Evolutionary conservation across 1,140 invertebrate species (phyloP), one percentile per base, ranked within the genome.

Genomic region (Aphaenogaster floridana): DNA sequence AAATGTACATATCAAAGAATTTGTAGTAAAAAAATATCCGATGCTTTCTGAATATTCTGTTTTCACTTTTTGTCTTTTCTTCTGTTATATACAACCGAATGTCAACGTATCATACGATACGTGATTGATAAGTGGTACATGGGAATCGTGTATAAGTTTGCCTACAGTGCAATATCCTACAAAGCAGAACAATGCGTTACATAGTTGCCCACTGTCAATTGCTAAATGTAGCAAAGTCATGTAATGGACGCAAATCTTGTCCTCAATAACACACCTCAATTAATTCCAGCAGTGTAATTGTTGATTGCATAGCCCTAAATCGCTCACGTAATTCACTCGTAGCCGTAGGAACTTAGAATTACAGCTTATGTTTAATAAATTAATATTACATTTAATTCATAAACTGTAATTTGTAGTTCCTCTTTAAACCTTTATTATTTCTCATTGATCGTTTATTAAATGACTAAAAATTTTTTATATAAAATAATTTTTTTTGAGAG

Each of bases 221-320:
- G 57, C n/a, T 74, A 59, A 81, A 81, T 81, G 64, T 28, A 21
- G 48, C 63, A 69, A 80, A 84, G 28, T 84, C 42, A 52, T 48
- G 34, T 74, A 74, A 84, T 61, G 17, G 80, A 61, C 36, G 68
- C 69, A 63, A 83, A 84, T 84, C 28, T 74, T 61, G 69, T 57
- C 13, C 34, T 84, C 54, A 76, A 76, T 84, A 81, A 69, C 48
- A 81, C 45, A 52, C n/a, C 78, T 76, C 36, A 63, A 84, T 84
- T 76, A 76, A 63, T 76, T 84, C 13, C 69, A 54, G 45, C 13
- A 13, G n/a, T 83, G 7, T 50, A 83, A 74, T 74, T 13, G 52
- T 83, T 74, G 64, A 36, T 80, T 71, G 28, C 39, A 17, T 45
- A 45, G n/a, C 28, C 5, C 34, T 50, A 57, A 48, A 81, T 81